A percentile compares a stretch with the other conserved stretches of the same genome.
phyloP scores from a whole-genome alignment of 1,140 invertebrate species.

The Lethocerus indicus region DNA sequence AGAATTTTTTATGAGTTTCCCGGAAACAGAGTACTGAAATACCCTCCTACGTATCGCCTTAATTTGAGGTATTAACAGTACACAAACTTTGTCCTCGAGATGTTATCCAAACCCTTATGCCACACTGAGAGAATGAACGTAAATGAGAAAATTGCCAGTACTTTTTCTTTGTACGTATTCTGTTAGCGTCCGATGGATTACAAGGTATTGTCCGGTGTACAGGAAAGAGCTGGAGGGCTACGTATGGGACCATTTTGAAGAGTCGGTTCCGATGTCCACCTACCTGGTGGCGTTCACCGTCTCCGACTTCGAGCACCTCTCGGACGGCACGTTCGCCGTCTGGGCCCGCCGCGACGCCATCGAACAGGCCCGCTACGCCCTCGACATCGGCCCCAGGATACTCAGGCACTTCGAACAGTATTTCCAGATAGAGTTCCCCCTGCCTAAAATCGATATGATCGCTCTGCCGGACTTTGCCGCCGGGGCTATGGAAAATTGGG shows the following conservation, averaged over 20 bases:
- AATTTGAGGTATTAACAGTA: no score
- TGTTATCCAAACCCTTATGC: no score
- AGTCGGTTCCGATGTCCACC: constrained; percentile 67
- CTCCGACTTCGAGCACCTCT: constrained; percentile 41
- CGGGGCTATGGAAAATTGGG: constrained; percentile 57
- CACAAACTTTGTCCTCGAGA: no score
- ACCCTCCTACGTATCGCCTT: no score
- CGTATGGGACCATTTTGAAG: constrained; percentile 40
- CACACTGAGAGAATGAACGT: no score
- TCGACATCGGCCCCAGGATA: constrained; percentile 32
- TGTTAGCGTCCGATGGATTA: no score
- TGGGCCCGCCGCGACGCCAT: constrained; percentile 43
- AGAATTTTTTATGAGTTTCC: no score
- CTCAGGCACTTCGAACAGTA: constrained; percentile 32
- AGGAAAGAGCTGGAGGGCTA: constrained; percentile 29
- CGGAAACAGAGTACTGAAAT: no score
- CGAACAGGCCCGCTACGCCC: constrained; percentile 28
- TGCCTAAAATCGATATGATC: constrained; percentile 46
- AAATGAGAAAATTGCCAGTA: no score
- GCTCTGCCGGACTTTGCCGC: constrained; percentile 54
- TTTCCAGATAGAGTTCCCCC: constrained; percentile 31
- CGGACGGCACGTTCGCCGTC: constrained; percentile 34
- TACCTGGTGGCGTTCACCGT: constrained; percentile 74
- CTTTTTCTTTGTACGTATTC: no score
- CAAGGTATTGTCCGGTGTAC: constrained; percentile 18